A percentile compares a stretch with the other conserved stretches of the same genome.
Evolutionary conservation across 1,140 invertebrate species (phyloP).

Genomic region (Neodiprion virginianus): DNA sequence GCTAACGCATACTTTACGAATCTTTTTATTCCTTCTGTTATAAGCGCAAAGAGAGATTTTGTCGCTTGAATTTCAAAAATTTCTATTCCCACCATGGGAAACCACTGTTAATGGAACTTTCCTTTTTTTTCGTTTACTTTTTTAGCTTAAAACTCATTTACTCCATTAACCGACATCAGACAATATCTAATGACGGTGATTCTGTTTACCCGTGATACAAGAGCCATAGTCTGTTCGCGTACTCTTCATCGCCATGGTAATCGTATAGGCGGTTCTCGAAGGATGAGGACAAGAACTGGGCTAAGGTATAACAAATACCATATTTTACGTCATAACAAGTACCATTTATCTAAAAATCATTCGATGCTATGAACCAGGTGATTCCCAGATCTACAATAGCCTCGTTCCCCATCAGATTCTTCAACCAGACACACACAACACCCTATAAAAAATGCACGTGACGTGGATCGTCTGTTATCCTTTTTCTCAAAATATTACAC

Average conservation of each 20-base stretch:
- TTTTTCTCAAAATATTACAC: too few relatives aligned
- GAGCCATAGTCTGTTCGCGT: constrained; percentile 55
- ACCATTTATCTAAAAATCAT: not conserved
- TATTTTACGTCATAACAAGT: not conserved
- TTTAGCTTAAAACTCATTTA: constrained; percentile 58
- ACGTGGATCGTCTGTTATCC: too few relatives aligned
- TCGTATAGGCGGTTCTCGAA: constrained; percentile 58
- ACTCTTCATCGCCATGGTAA: constrained; percentile 61
- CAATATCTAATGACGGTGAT: constrained; percentile 46
- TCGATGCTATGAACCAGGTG: not conserved
- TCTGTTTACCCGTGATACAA: constrained; percentile 55
- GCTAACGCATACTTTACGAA: too few relatives aligned
- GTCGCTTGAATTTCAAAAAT: too few relatives aligned
- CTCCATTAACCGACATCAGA: constrained; percentile 49
- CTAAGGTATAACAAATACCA: not conserved
- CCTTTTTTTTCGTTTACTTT: constrained; percentile 28
- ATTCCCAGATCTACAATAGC: not conserved
- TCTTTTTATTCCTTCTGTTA: too few relatives aligned
- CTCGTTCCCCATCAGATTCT: not conserved
- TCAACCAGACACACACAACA: not conserved
- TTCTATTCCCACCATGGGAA: too few relatives aligned
- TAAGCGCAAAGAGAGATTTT: too few relatives aligned
- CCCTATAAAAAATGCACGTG: not conserved
- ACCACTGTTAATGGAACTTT: too few relatives aligned
- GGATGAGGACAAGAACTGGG: constrained; percentile 34